A percentile compares a stretch with the other conserved stretches of the same genome.
These are phyloP conservation scores for Morus bassanus DNA, from an alignment of 2,797 vertebrate genomes.

Conservation along the genomic window DNA sequence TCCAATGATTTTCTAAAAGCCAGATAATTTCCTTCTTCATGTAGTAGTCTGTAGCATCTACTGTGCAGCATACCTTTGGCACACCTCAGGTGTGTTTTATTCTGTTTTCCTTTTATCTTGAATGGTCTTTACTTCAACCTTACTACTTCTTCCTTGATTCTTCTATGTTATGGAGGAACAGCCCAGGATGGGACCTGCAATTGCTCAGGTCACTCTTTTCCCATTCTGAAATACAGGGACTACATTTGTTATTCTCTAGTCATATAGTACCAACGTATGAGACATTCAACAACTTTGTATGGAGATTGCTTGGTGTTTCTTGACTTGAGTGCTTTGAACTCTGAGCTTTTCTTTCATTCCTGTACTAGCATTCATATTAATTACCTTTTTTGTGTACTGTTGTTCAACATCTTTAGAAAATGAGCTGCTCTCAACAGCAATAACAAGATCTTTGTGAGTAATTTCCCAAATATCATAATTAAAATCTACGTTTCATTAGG, in stretches of 20 bases:
- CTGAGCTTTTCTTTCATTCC: neutral
- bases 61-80: neutral
- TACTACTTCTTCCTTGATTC: neutral
- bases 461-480: constrained; percentile 27
- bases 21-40: neutral
- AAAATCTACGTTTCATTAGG: constrained; percentile 22
- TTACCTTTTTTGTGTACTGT: neutral
- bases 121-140: neutral
- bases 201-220: neutral
- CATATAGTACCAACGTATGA: neutral
- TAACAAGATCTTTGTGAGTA: neutral
- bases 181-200: neutral
- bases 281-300: neutral
- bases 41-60: neutral
- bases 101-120: neutral
- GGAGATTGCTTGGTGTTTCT: neutral
- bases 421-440: neutral
- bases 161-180: neutral
- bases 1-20: neutral
- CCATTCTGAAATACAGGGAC: neutral
- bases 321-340: neutral
- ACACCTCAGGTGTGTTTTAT: neutral
- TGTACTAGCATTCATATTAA: neutral
- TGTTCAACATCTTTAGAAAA: constrained; percentile 6
- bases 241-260: neutral